A percentile compares a stretch with the other conserved stretches of the same genome.
Conservation (phyloP, 2,888 invertebrate genomes). For the Marasmarcha lunaedactyla region DNA sequence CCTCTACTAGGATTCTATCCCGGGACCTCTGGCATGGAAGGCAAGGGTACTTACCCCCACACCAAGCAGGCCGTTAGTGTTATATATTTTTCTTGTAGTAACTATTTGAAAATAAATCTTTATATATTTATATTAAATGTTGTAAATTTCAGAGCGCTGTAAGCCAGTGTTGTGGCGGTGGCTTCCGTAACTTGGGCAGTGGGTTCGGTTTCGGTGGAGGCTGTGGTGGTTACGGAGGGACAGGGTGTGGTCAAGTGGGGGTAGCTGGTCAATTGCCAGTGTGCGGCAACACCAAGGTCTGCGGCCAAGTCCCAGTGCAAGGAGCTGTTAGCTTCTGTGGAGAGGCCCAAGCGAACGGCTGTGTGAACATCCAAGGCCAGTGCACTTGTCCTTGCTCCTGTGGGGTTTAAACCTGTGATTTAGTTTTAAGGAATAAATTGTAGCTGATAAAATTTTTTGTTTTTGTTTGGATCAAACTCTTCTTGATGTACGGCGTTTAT, state of each 20-base stretch:
- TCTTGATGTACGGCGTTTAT: too few relatives aligned
- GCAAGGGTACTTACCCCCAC: too few relatives aligned
- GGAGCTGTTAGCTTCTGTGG: slow-evolving; percentile 13
- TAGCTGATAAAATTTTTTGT: too few relatives aligned
- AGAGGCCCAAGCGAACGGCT: slow-evolving; percentile 9
- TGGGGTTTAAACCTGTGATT: too few relatives aligned
- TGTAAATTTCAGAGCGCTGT: neutral
- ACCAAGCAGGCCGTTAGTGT: too few relatives aligned
- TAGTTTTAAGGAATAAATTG: too few relatives aligned
- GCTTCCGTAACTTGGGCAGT: neutral
- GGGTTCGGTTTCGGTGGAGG: neutral
- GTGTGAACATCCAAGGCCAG: slow-evolving; percentile 7
- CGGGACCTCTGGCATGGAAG: too few relatives aligned
- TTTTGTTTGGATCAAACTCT: too few relatives aligned
- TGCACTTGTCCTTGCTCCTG: neutral
- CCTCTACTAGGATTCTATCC: too few relatives aligned
- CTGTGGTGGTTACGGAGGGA: slow-evolving; percentile 20
- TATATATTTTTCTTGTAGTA: too few relatives aligned
- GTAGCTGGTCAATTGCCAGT: slow-evolving; percentile 24
- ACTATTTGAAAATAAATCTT: too few relatives aligned
- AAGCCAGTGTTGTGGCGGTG: neutral
- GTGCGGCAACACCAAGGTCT: slow-evolving; percentile 18
- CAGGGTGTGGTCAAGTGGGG: slow-evolving; percentile 20
- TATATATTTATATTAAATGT: too few relatives aligned
- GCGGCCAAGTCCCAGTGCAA: slow-evolving; percentile 19